Conservation (phyloP, 1,140 invertebrate genomes). For the Ctenoplectra terminalis region DNA sequence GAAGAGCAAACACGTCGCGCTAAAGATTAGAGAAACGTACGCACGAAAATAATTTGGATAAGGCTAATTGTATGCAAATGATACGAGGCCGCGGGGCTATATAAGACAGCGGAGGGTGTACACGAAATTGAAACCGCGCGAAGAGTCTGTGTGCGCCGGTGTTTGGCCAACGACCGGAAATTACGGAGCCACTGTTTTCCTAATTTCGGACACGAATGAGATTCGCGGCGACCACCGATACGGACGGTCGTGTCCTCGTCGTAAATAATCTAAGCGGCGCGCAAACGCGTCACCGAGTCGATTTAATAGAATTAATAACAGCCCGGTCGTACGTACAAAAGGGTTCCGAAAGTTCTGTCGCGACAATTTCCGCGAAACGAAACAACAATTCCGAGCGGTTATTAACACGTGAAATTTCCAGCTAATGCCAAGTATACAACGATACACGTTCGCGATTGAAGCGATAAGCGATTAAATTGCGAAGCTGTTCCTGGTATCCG, state of each 20-base stretch:
- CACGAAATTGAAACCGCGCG: constrained; percentile 41
- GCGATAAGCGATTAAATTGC: constrained; percentile 2
- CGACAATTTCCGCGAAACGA: neutral
- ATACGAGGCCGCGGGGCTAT: neutral
- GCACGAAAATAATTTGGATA: constrained; percentile 35
- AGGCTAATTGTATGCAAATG: constrained; percentile 44
- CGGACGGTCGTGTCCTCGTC: neutral
- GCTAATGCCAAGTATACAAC: too few species aligned
- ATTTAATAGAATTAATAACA: constrained; percentile 24
- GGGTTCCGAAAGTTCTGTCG: neutral
- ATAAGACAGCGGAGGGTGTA: constrained; percentile 3
- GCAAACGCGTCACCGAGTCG: neutral
- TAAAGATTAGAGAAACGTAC: constrained; percentile 9
- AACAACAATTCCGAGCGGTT: neutral
- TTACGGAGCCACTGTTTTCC: constrained; percentile 44
- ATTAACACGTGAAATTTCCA: neutral
- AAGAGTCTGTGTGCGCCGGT: constrained; percentile 9
- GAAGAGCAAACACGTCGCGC: neutral
- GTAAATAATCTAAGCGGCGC: constrained; percentile 14
- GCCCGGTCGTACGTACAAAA: too few species aligned
- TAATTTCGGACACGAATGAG: constrained; percentile 49
- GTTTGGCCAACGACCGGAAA: constrained; percentile 49
- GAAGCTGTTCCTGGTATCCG: neutral
- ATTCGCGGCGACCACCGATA: constrained; percentile 12
- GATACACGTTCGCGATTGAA: neutral